Conservation (phyloP, 2,888 invertebrate species). For the Dryadula phaetusa region DNA sequence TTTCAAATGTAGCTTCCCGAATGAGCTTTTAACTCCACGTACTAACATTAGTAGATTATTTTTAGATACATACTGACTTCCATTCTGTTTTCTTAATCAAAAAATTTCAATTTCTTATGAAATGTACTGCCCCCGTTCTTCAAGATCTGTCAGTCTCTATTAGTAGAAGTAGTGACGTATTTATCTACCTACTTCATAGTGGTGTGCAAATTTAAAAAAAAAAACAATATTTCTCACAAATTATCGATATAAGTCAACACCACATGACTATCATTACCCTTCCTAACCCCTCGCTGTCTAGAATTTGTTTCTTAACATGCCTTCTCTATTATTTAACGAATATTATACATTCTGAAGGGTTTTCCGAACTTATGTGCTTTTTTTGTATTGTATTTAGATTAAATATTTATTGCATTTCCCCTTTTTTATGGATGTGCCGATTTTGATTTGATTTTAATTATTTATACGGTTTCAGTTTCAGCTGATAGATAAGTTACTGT, state of each 20-base stretch:
- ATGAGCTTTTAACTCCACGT: too few species aligned
- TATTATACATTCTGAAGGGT: slow-evolving; percentile 58
- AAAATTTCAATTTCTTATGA: too few species aligned
- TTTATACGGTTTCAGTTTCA: background rate
- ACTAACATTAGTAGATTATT: too few species aligned
- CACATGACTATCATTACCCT: slow-evolving; percentile 55
- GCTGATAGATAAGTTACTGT: background rate
- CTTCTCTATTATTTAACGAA: slow-evolving; percentile 68
- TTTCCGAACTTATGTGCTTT: slow-evolving; percentile 35
- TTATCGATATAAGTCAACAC: slow-evolving; percentile 20
- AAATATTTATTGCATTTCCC: slow-evolving; percentile 37
- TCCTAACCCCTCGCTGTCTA: slow-evolving; percentile 54
- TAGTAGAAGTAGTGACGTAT: too few species aligned
- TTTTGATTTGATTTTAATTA: slow-evolving; percentile 21
- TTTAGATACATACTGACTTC: too few species aligned
- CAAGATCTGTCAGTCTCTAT: too few species aligned
- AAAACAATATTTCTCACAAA: too few species aligned
- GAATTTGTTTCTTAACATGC: slow-evolving; percentile 68
- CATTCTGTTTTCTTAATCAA: too few species aligned
- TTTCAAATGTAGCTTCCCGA: too few species aligned
- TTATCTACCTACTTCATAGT: too few species aligned
- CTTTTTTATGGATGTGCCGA: slow-evolving; percentile 25
- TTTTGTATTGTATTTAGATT: slow-evolving; percentile 37
- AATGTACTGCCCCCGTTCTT: too few species aligned
- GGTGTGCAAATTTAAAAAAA: too few species aligned